Base-by-base conservation (phyloP, 2,888 invertebrate species). In the Morpho achilles region DNA sequence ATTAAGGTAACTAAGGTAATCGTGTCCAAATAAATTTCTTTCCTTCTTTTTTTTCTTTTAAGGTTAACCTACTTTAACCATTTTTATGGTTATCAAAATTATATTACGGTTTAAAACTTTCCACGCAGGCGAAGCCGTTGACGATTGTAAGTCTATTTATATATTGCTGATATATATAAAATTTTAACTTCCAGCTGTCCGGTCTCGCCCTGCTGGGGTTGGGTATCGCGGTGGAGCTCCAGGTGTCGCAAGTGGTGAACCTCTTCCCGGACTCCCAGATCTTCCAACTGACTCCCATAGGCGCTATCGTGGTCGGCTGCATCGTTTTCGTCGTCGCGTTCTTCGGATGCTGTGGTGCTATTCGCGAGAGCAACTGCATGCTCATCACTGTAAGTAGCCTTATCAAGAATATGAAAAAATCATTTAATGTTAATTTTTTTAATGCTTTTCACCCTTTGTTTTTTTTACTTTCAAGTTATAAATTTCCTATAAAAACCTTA, bases 311-410 rank as follows among this genome's bases (percentile, higher is more conserved):
- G 53, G 77, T 95, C 59, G 95, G 96, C 1, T 85, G 92, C n/a
- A 74, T 95, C 44, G 92, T 96, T 8, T 95, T 97, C 74, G 79
- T 96, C 67, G 94, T 97, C 62, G 95, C 96, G 3, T 96, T 97
- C 91, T 94, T 97, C 74, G 97, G 97, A 64, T 97, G 97, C 84
- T 97, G 97, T 74, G 97, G 97, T 2, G 97, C 97, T 1, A 93
- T 96, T 66, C 93, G 94, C 54, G 97, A 97, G 84, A 97, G 95
- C 79, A 94, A 96, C 76, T 96, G 96, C 85, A 95, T 97, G 94
- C 93, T 95, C 8, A 91, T 96, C 75, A 94, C 94, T 70, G 96
- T 96, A 80, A 93, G 93, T 91, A 47, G 32, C 16, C 1, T 44
- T 41, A 51, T 32, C 32, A 32, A 2, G 32, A 32, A 32, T 32